Base-by-base conservation (phyloP, 2,888 invertebrate species). In the Xanthostigma xanthostigma region DNA sequence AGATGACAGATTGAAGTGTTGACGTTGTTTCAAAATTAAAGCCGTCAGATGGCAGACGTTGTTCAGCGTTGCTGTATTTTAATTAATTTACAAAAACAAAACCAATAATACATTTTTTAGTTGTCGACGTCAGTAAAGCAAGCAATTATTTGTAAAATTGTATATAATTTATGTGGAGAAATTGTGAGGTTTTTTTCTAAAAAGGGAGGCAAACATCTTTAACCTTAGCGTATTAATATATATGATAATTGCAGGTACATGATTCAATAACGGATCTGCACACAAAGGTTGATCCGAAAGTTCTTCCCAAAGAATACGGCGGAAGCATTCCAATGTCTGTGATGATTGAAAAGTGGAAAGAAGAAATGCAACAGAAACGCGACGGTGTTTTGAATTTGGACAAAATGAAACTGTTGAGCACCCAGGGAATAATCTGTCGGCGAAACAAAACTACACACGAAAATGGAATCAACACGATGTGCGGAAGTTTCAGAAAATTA, bases 291-390 rank as follows among this genome's bases (percentile, higher is more conserved):
- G 79, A 81, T 55, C 58, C 69, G 0, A 69, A 70, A 10, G 80
- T 84, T 51, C 67, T 89, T 40, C 88, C 89, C 0, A 70, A 74
- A 33, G 79, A 79, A 56, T 79, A 81, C 60, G 88, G 88, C 1
- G 88, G 88, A 2, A 66, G 69, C 5, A 75, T 85, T 57, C 76
- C 83, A 9, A 68, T 79, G 61, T 70, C 75, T 33, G 79, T 83
- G 53, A 86, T 89, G 84, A 74, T 86, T 11, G 71, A 72, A 44
- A 68, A 73, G 56, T 86, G 84, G 69, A 77, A 77, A 56, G 67
- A 73, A 37, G 75, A 86, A 55, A 59, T 86, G 36, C 62, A 67
- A 6, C 68, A 70, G 4, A 79, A 79, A 55, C 68, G 79, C 44
- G 74, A 78, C 17, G 64, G 70, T 12, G 58, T 85, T 2, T 57